These are phyloP conservation scores for Pristionchus mayeri DNA, from an alignment of 2,888 invertebrate species.

Conservation along the genomic window DNA sequence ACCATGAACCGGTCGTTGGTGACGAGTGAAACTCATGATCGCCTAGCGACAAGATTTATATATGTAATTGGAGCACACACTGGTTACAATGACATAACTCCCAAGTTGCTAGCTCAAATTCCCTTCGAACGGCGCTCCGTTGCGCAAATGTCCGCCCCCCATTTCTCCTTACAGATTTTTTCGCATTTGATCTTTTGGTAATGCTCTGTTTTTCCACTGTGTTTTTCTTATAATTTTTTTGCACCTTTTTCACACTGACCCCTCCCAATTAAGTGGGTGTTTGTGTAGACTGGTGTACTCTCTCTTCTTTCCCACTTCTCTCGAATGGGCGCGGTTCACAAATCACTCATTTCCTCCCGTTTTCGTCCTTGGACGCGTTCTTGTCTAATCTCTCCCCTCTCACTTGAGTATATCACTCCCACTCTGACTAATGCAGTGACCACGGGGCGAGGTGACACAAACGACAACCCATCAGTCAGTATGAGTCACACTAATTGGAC, in stretches of 20 bases:
- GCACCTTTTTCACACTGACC: not conserved
- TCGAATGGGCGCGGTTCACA: conserved; percentile 29
- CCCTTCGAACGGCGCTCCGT: no score
- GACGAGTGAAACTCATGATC: no score
- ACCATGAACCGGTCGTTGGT: no score
- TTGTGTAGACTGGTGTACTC: conserved; percentile 2
- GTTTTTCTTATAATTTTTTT: not conserved
- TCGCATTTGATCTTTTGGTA: no score
- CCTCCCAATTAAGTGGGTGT: not conserved
- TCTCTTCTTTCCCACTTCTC: not conserved
- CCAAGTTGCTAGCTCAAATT: no score
- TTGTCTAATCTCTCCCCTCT: not conserved
- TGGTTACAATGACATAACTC: no score
- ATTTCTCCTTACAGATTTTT: no score
- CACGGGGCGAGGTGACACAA: not conserved
- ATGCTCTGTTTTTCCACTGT: no score
- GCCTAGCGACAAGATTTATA: not conserved
- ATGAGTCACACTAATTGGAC: conserved; percentile 32
- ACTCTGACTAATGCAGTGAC: conserved; percentile 7
- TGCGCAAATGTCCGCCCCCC: no score
- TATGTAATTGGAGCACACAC: not conserved
- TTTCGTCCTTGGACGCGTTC: conserved; percentile 22
- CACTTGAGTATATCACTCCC: conserved; percentile 2
- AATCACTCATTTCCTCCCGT: not conserved
- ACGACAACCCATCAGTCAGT: not conserved